Base-by-base conservation (phyloP, 2,888 invertebrate species). In the Tipula lateralis region DNA sequence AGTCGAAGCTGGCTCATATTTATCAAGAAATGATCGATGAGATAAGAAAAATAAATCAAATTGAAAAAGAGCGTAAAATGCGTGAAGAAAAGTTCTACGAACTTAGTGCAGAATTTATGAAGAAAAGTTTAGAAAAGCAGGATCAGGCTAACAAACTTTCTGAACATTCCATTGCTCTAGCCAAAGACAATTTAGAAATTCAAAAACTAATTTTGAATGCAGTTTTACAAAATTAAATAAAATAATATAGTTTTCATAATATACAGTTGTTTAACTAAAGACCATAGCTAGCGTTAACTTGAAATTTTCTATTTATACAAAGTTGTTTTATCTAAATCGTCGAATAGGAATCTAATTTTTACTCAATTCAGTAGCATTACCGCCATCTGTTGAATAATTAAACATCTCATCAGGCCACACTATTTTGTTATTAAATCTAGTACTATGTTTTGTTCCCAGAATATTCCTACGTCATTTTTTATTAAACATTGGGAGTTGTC, bases 401-500 rank as follows among this genome's bases (percentile, higher is more conserved):
- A 44, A 66, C 24, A 16, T 16, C 9, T 24, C 0, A 24, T 24
- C 24, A 7, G 19, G 24, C 24, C 19, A 24, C 9, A 24, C 66
- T 24, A 66, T 24, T 19, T 66, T 66, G 9, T 12, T 66, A 7
- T 66, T 24, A 24, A 66, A 66, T 66, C 66, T 66, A 66, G 66
- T 66, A 66, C 82, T 66, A 24, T n/a, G 13, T 82, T 82, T 82
- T 30, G 2, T 13, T 13, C 30, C 82, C 30, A 82, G 30, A 30
- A 30, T 82, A 66, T 82, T 32, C 6, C 16, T 82, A 82, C 82
- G 32, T 30, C 82, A 82, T 30, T 30, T 82, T 32, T 66, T 66
- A 66, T 82, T 29, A 30, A 82, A 82, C 32, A 82, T 82, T 82
- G 82, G 82, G 82, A 82, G 82, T 82, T 82, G 82, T 82, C 82